Conservation (phyloP, 2,888 invertebrate species). For the Chouioia cunea region DNA sequence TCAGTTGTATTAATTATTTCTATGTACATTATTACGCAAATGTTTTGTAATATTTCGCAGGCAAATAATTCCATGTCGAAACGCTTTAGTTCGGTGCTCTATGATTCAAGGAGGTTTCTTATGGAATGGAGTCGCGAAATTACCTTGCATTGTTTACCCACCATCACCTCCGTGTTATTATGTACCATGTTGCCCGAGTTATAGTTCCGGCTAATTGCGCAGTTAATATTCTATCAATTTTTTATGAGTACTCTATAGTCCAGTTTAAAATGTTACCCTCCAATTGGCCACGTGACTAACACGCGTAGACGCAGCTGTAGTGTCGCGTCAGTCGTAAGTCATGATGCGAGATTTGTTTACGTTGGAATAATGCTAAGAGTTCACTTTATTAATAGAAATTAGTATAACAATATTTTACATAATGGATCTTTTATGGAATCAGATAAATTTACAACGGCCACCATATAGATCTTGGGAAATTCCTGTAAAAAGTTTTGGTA, state of each 20-base stretch:
- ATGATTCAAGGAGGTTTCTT: slow-evolving; percentile 50
- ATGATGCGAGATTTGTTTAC: slow-evolving; percentile 28
- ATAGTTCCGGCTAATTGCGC: not conserved
- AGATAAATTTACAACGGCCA: slow-evolving; percentile 56
- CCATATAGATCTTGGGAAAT: slow-evolving; percentile 56
- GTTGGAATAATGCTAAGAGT: not conserved
- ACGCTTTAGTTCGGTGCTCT: slow-evolving; percentile 30
- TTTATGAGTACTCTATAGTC: not conserved
- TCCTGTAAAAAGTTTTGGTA: slow-evolving; percentile 55
- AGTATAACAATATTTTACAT: slow-evolving; percentile 8
- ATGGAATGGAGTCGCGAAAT: slow-evolving; percentile 48
- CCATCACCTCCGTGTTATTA: not conserved
- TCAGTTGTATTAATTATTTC: slow-evolving; percentile 46
- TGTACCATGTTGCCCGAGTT: not conserved
- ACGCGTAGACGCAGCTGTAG: not conserved
- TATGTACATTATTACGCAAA: not conserved
- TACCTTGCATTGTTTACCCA: slow-evolving; percentile 15
- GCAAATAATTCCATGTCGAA: slow-evolving; percentile 48
- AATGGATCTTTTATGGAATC: slow-evolving; percentile 62
- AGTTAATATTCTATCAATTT: not conserved
- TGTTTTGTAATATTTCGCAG: too few relatives aligned
- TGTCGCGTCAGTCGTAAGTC: too few relatives aligned
- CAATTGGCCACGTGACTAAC: not conserved
- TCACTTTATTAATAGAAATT: not conserved
- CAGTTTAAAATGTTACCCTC: not conserved